phyloP scores from a whole-genome alignment of 2,113 vertebrate genomes.

The Ctenomys sociabilis region DNA sequence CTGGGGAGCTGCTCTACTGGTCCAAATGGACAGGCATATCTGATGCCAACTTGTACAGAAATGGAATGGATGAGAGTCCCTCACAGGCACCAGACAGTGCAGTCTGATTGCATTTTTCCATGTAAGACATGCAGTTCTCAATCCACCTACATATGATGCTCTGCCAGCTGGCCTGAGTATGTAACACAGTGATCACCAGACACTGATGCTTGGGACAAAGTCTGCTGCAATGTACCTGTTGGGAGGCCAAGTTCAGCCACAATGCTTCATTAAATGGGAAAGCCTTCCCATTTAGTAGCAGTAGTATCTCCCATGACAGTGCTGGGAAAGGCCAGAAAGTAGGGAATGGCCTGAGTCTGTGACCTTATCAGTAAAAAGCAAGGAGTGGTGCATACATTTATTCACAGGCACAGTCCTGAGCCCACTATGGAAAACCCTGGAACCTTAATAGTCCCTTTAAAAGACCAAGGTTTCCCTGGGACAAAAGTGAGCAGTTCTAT shows the following conservation, averaged over 20 bases:
- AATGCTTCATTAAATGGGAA: background rate
- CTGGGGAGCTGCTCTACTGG: too few species aligned
- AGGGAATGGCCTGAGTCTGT: too few species aligned
- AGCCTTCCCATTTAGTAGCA: background rate
- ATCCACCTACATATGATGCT: too few species aligned
- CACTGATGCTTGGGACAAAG: background rate
- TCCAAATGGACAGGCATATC: background rate
- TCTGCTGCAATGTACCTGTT: background rate
- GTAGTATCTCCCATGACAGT: background rate
- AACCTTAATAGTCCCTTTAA: background rate
- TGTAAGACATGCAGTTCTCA: too few species aligned
- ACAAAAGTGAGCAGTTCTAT: background rate
- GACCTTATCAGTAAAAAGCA: background rate
- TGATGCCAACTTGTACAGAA: background rate
- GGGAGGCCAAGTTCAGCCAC: background rate
- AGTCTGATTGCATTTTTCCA: too few species aligned
- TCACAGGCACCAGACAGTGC: too few species aligned
- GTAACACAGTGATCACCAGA: background rate
- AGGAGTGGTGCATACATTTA: too few species aligned
- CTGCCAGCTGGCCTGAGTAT: background rate
- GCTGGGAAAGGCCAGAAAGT: background rate
- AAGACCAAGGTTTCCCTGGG: background rate
- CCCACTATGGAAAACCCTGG: background rate
- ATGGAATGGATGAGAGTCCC: background rate
- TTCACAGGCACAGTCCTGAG: background rate